A percentile compares a stretch with the other conserved stretches of the same genome.
Evolutionary conservation across 2,888 invertebrate genomes (phyloP).

Genomic region (Drosophila silvestris): DNA sequence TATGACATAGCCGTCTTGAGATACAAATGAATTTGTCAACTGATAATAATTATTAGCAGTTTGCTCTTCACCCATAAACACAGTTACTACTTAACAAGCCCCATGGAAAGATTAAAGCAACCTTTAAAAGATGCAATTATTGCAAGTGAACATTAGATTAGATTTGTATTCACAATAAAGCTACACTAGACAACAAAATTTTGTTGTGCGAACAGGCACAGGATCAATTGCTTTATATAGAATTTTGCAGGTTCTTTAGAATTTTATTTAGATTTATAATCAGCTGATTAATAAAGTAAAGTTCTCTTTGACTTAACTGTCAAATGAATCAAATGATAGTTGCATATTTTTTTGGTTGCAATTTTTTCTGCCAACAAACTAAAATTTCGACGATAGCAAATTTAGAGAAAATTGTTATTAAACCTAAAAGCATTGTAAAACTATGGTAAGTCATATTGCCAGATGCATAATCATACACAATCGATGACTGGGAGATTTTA

Average conservation of each 20-base stretch:
- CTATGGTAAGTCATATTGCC: constrained; percentile 36
- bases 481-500: not conserved
- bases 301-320: not conserved
- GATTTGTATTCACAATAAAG: not conserved
- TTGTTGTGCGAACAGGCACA: not conserved
- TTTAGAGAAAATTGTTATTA: not conserved
- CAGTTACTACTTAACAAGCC: constrained; percentile 6
- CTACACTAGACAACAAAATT: not conserved
- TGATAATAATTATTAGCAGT: constrained; percentile 41
- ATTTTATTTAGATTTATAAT: not conserved
- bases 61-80: constrained; percentile 27
- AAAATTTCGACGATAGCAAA: not conserved
- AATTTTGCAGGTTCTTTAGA: not conserved
- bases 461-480: not conserved
- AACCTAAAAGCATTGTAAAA: constrained; percentile 2
- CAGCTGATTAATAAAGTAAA: not conserved
- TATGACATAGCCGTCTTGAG: constrained; percentile 43
- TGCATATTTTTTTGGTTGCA: not conserved
- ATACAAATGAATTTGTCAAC: constrained; percentile 48
- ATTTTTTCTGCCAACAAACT: not conserved
- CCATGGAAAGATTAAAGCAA: not conserved
- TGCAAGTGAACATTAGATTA: not conserved
- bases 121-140: not conserved
- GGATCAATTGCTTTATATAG: not conserved
- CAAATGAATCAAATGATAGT: not conserved